Conservation (phyloP, 2,888 invertebrate genomes). For the Meiosimyza platycephala region DNA sequence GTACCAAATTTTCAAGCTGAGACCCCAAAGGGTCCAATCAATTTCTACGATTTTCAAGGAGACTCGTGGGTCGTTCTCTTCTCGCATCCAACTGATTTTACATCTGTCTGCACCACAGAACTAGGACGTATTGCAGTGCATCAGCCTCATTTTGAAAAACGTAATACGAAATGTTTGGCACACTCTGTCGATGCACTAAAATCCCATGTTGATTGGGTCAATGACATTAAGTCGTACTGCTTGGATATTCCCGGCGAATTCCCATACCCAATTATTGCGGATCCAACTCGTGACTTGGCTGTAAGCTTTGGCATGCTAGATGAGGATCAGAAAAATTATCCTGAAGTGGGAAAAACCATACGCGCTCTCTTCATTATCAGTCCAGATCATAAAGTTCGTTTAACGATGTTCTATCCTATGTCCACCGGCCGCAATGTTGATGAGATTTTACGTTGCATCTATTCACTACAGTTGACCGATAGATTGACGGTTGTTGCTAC, state of each 20-base stretch:
- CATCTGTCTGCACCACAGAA: constrained; percentile 92
- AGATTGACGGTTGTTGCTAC: constrained; percentile 80
- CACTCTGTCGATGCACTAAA: constrained; percentile 82
- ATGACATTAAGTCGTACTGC: constrained; percentile 79
- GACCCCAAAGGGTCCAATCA: constrained; percentile 78
- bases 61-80: constrained; percentile 84
- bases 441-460: constrained; percentile 85
- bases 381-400: constrained; percentile 80
- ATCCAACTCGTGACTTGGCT: constrained; percentile 78
- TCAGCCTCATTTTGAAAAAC: constrained; percentile 75
- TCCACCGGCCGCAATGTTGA: constrained; percentile 88
- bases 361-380: constrained; percentile 84
- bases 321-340: constrained; percentile 75
- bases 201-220: constrained; percentile 82
- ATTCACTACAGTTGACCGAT: constrained; percentile 83
- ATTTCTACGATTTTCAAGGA: constrained; percentile 83
- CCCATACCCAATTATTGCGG: constrained; percentile 88
- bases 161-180: constrained; percentile 81
- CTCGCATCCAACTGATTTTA: constrained; percentile 90
- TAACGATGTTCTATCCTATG: constrained; percentile 86
- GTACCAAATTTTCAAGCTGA: constrained; percentile 83
- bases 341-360: constrained; percentile 77
- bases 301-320: constrained; percentile 83
- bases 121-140: constrained; percentile 80
- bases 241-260: constrained; percentile 78